Base-by-base conservation (phyloP, 2,113 vertebrate species). In the Centropristis striata region DNA sequence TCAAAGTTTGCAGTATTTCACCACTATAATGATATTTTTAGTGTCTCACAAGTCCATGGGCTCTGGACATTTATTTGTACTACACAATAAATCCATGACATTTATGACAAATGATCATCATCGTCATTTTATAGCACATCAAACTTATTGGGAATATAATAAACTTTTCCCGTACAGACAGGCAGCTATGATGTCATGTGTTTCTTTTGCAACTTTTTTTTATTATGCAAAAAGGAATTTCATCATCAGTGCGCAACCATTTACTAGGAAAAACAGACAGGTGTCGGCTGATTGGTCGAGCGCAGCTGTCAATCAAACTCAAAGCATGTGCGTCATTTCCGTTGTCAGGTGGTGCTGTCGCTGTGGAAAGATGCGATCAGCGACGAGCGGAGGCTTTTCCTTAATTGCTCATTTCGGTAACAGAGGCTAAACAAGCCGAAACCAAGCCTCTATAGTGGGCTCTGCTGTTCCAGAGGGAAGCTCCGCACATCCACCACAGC, bases 321-420 rank as follows among this genome's bases (percentile, higher is more conserved):
- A n/a, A 54, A 72, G 57, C 53, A 4, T 83, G 92, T 96, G 95
- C 95, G 95, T 96, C 95, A 96, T 90, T 94, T 96, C 95, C 95
- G 95, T 95, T 95, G 95, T 95, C 95, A 96, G 95, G 95, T 95
- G 95, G 95, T 71, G 94, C 92, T 95, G 93, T 94, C 90, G 95
- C 93, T 95, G 94, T 96, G 95, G 95, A 96, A 96, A 95, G 95
- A 96, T 95, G 95, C 94, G 93, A 95, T 95, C 94, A 94, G 95
- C 82, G 87, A 88, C 64, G 89, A 92, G 88, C 91, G 92, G 87
- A 94, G 93, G 92, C 93, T 95, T 93, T 94, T 95, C 91, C 91
- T 90, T 92, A 92, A 93, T 92, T 92, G 90, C 92, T 93, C 89
- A 87, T 92, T 92, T 94, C 93, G 81, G 91, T 91, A 87, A 92